These are phyloP conservation scores for Leptodirus hochenwartii DNA, from an alignment of 2,888 invertebrate species.

Conservation along the genomic window DNA sequence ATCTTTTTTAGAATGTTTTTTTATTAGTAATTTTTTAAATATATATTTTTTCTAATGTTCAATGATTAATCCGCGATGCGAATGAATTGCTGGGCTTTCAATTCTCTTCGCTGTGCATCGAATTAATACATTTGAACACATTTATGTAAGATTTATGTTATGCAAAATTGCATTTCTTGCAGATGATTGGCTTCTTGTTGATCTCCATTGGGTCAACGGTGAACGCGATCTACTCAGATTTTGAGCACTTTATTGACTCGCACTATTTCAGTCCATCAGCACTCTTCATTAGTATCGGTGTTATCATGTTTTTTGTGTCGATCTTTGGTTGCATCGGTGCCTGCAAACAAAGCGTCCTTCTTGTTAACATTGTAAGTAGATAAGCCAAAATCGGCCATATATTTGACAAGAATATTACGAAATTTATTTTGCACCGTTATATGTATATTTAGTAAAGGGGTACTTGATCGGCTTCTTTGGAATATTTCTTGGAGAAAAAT, in stretches of 20 bases:
- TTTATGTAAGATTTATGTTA: constrained; percentile 1
- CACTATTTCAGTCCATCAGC: constrained; percentile 56
- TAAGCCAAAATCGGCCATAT: too few species aligned
- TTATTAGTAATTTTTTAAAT: too few species aligned
- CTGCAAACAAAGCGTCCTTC: constrained; percentile 55
- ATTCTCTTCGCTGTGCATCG: too few species aligned
- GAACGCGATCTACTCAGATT: constrained; percentile 35
- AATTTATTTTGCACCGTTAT: too few species aligned
- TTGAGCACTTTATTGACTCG: constrained; percentile 37
- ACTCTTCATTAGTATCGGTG: constrained; percentile 56
- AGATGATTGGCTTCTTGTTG: constrained; percentile 50
- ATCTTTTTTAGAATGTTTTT: too few species aligned
- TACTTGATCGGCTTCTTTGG: neutral
- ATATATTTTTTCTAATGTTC: too few species aligned
- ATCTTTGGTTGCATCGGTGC: constrained; percentile 75
- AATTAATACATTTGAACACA: neutral
- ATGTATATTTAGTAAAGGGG: neutral
- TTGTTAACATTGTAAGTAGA: constrained; percentile 38
- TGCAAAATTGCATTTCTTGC: constrained; percentile 16
- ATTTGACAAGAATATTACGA: too few species aligned
- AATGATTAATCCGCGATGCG: too few species aligned
- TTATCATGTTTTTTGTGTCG: constrained; percentile 54
- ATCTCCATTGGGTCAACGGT: constrained; percentile 46
- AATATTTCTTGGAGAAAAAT: neutral
- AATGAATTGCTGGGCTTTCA: too few species aligned